Evolutionary conservation across 2,888 invertebrate genomes (phyloP), one percentile per base, ranked within the genome.

Genomic region (Adelognathus sp.): DNA sequence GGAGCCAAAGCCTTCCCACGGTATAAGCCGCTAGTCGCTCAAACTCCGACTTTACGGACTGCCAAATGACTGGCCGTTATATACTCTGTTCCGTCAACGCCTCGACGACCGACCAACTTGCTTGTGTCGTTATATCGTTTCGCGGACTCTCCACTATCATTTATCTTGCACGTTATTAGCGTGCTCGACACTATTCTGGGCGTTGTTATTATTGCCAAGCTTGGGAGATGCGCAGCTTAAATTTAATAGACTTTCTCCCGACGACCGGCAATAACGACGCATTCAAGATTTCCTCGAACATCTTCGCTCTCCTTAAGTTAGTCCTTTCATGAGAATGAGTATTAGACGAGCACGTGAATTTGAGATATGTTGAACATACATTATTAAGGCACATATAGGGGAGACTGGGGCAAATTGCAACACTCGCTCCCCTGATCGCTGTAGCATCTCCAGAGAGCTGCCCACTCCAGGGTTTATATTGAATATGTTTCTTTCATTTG

Each of bases 21-120:
- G 50, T 24, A 21, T 9, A 21, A 21, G 50, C n/a, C 14, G 9
- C 6, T 18, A 36, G 70, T 66, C 60, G 58, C 56, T 79, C 39
- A 63, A 67, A 50, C 66, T 71, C 58, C 27, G 60, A 75, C 79
- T 75, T 75, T 63, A 72, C 71, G 67, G 54, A 71, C 67, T 71
- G 63, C 67, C 71, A 75, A 79, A 75, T 79, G 56, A 76, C 72
- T 76, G 18, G 67, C 66, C 16, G 31, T 31, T 71, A 54, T 64
- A 44, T n/a, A n/a, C n/a, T n/a, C 27, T 61, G 46, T 75, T 67
- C 36, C 46, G 46, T 71, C 60, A 67, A n/a, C 66, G 39, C 66
- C 70, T 66, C 58, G 52, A 54, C 66, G 54, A 66, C 60, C 70
- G 29, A 54, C 69, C n/a, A 61, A 70, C 70, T 60, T 41, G 16